Base-by-base conservation (phyloP, 2,797 vertebrate species). In the Arctocebus calabarensis region DNA sequence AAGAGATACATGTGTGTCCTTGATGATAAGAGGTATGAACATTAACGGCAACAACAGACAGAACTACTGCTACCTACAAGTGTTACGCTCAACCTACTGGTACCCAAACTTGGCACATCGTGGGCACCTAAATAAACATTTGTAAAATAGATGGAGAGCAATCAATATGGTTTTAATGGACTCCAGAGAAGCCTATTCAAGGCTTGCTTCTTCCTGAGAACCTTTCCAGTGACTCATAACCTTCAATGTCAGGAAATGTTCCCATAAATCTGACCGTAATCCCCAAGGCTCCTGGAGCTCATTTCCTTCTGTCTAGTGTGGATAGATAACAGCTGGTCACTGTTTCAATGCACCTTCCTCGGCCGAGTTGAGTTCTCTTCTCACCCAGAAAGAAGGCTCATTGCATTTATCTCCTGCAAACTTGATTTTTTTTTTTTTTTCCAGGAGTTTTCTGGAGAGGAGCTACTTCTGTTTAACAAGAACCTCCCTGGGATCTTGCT, bases 261-360 rank as follows among this genome's bases (percentile, higher is more conserved):
- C 90, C 77, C 73, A 88, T 61, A 29, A 75, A 64, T 62, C 34
- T 19, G 23, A 77, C 23, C n/a, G 7, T 9, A 52, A 66, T 62
- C 74, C 84, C 84, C 1, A 0, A 70, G 93, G 52, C 62, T 82
- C 61, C 96, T 52, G 32, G 23, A 77, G 78, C 22, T 90, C 87
- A 59, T 81, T 93, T 90, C 71, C 71, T 89, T 84, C 32, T 8
- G 1, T 16, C 57, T 88, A 75, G 57, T 1, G 3, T 32, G 70
- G 62, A 71, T 66, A 95, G 92, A 52, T 27, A 90, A 64, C 37
- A 88, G 88, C 88, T 19, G 73, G 85, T 29, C 74, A 61, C 57
- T 37, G 6, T 19, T 13, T n/a, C 22, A 3, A n/a, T 1, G 29
- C 40, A 22, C 70, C 73, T 57, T 62, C 61, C 79, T 94, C n/a